A percentile compares a stretch with the other conserved stretches of the same genome.
Conservation (phyloP, 2,113 vertebrate species). For the Stictonetta naevosa region DNA sequence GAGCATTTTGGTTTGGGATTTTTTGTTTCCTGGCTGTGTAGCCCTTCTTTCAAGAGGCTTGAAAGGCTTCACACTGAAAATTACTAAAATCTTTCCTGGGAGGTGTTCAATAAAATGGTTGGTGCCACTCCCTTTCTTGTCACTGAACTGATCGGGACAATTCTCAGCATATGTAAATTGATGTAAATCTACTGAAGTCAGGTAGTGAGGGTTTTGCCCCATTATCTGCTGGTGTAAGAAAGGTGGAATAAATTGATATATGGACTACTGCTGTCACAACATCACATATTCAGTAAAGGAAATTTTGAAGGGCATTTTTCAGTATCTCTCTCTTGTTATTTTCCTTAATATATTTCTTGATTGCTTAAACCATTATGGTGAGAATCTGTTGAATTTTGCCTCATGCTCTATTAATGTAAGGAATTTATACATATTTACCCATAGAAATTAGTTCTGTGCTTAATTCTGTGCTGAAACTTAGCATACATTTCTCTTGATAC, state of each 20-base stretch:
- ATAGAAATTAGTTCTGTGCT: constrained; percentile 30
- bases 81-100: background rate
- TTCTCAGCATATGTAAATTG: background rate
- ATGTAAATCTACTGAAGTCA: background rate
- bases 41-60: background rate
- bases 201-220: background rate
- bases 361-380: background rate
- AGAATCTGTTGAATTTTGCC: constrained; percentile 28
- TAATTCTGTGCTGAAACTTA: constrained; percentile 12
- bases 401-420: background rate
- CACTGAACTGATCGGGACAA: background rate
- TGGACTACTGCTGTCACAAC: background rate
- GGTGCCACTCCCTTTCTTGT: background rate
- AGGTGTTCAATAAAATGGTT: background rate
- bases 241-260: background rate
- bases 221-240: background rate
- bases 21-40: fast-evolving
- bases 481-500: background rate
- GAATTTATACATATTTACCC: constrained; percentile 23
- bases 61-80: background rate
- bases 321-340: background rate
- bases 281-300: background rate
- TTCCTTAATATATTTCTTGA: background rate
- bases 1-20: background rate
- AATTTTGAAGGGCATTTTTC: background rate